These are phyloP conservation scores for Karalla daura DNA, from an alignment of 2,797 vertebrate species.

Conservation along the genomic window DNA sequence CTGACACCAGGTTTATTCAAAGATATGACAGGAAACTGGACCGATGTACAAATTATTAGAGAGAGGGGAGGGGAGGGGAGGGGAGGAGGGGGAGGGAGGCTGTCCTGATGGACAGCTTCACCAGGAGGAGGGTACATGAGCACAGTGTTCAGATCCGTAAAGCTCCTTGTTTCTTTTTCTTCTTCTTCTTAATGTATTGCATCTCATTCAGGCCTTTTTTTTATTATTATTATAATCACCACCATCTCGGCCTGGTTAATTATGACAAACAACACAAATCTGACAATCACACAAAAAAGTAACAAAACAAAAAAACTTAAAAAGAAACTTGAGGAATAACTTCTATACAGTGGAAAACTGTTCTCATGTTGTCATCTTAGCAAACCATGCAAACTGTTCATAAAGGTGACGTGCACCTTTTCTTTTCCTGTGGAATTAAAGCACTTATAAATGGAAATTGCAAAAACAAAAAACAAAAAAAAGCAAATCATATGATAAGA, in stretches of 20 bases:
- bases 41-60: conserved; percentile 53
- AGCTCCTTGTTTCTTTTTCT: conserved; percentile 37
- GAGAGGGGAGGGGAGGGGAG: no score
- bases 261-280: conserved; percentile 23
- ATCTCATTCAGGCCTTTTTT: conserved; percentile 33
- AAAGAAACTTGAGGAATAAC: conserved; percentile 7
- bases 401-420: conserved; percentile 5
- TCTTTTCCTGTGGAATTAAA: conserved; percentile 48
- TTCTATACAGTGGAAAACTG: conserved; percentile 16
- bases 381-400: conserved; percentile 55
- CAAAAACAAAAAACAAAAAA: background rate
- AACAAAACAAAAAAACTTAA: no score
- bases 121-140: conserved; percentile 33
- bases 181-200: conserved; percentile 54
- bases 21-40: conserved; percentile 53
- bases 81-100: no score
- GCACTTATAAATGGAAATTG: conserved; percentile 47
- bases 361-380: conserved; percentile 7
- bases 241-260: conserved; percentile 36
- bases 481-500: background rate
- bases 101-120: conserved; percentile 39
- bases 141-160: conserved; percentile 74
- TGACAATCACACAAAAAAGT: conserved; percentile 26
- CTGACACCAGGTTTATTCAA: conserved; percentile 64
- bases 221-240: background rate